Evolutionary conservation across 2,888 invertebrate species (phyloP).

Genomic region (Ephialtes manifestator): DNA sequence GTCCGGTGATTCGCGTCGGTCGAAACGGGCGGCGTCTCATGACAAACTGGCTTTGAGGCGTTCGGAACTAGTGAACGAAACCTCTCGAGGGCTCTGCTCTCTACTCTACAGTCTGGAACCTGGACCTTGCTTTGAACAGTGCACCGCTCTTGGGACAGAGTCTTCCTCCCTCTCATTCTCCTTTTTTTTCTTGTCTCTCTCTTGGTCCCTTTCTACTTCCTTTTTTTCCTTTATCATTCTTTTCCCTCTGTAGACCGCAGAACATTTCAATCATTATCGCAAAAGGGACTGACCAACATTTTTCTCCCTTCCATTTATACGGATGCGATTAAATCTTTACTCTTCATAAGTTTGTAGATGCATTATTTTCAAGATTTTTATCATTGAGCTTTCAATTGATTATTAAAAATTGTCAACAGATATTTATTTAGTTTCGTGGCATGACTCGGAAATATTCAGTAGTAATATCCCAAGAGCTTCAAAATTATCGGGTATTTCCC

Average conservation of each 20-base stretch:
- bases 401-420: neutral
- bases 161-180: slow-evolving; percentile 45
- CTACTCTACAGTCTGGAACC: slow-evolving; percentile 3
- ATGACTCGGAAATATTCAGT: too few relatives aligned
- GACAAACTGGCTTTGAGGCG: slow-evolving; percentile 77
- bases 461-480: too few relatives aligned
- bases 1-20: slow-evolving; percentile 72
- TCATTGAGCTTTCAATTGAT: neutral
- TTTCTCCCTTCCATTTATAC: neutral
- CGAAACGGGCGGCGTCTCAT: slow-evolving; percentile 75
- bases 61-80: slow-evolving; percentile 70
- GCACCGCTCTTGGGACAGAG: slow-evolving; percentile 40
- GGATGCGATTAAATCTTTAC: too few relatives aligned
- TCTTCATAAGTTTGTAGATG: neutral
- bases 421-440: too few relatives aligned
- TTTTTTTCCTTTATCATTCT: slow-evolving; percentile 15
- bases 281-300: neutral
- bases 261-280: slow-evolving; percentile 22
- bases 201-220: slow-evolving; percentile 24
- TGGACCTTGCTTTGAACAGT: slow-evolving; percentile 41
- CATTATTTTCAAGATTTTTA: neutral
- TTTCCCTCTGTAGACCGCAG: slow-evolving; percentile 19
- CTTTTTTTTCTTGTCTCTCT: slow-evolving; percentile 31
- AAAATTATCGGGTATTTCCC: too few relatives aligned
- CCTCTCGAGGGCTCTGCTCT: slow-evolving; percentile 62